Base-by-base conservation (phyloP, 1,140 invertebrate genomes). In the Frieseomelitta varia region DNA sequence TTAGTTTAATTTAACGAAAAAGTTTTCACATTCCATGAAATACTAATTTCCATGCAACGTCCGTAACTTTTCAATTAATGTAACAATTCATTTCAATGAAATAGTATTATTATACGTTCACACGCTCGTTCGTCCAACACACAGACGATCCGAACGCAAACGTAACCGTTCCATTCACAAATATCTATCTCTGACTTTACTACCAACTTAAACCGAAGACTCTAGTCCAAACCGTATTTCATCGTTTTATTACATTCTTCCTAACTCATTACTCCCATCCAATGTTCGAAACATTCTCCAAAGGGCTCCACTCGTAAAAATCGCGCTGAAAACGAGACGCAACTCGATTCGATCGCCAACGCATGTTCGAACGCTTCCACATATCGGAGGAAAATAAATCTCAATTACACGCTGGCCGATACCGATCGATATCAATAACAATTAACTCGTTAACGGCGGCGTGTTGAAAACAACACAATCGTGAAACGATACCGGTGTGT, bases 381-480 rank as follows among this genome's bases (percentile, higher is more conserved):
- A n/a, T 67, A 21, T 67, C 27, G 17, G 1, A 67, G 19, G 19
- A 21, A 67, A 67, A 67, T 67, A 67, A 67, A 67, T 67, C 30
- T 34, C 17, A 34, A 67, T 67, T 19, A 67, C 8, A 27, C 56
- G n/a, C 14, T n/a, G 21, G 12, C 12, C n/a, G 3, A 27, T 24
- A 73, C 10, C 14, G 4, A 39, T 74, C 47, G n/a, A 56, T 30
- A 19, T 61, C n/a, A 34, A 24, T 19, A 39, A 34, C 39, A 77
- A 82, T 77, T 77, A 82, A 78, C 39, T 71, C 53, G 53, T 78
- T n/a, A 78, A 47, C 17, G 4, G 19, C 21, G 17, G 19, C 30
- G 39, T 24, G 51, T 19, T 34, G n/a, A 39, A 47, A 77, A 63
- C 61, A 17, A 58, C 30, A 51, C 58, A 39, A 55, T 77, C 34